Percentiles rank a stretch among this genome's conserved stretches.
Conservation (phyloP, 35 echinoderm and acorn worm species). For the Apostichopus parvimensis region DNA sequence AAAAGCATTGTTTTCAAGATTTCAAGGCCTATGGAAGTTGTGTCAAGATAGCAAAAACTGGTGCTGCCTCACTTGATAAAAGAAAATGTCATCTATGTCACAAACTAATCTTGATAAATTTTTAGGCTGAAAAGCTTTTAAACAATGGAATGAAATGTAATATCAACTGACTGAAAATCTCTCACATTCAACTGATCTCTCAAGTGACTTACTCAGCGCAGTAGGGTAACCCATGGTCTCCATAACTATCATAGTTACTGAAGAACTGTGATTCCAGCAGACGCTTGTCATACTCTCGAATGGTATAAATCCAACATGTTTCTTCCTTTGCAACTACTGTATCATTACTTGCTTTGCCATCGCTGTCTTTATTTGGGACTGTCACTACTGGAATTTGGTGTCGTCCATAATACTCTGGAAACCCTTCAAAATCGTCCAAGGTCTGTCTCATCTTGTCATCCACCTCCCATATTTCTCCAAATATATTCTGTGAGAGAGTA, state of each 20-base stretch:
- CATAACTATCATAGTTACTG: constrained; percentile 38
- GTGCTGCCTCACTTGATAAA: no score
- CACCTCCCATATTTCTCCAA: constrained; percentile 32
- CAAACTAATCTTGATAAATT: no score
- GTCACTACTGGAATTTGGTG: constrained; percentile 1
- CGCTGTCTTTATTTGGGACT: background rate
- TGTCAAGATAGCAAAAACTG: no score
- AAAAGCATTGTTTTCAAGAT: no score
- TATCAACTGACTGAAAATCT: no score
- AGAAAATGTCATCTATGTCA: no score
- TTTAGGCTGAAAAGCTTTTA: no score
- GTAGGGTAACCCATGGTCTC: constrained; percentile 27
- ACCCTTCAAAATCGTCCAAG: constrained; percentile 41
- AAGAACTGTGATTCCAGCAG: background rate
- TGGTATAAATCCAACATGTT: constrained; percentile 10
- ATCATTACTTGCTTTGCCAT: background rate
- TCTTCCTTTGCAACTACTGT: background rate
- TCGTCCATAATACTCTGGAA: background rate
- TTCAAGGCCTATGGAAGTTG: no score
- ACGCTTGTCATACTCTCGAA: background rate
- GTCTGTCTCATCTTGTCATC: background rate
- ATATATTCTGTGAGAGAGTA: background rate
- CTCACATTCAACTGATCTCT: no score
- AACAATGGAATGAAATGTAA: no score
- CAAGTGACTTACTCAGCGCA: constrained; percentile 7